A percentile compares a stretch with the other conserved stretches of the same genome.
Conservation (phyloP, 2,888 invertebrate species). For the Tinea trinotella region DNA sequence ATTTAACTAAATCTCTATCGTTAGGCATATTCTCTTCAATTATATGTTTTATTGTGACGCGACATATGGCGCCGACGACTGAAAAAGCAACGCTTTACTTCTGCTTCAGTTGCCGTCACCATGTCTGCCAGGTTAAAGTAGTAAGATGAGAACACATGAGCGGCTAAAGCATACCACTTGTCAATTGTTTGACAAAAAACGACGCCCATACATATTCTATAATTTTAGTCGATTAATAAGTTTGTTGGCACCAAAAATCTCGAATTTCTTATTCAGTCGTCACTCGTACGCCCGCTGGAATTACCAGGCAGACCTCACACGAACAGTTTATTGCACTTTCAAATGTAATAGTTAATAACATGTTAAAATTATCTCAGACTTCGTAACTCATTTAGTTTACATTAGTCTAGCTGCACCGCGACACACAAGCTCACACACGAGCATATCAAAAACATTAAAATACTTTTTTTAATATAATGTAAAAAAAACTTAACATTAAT, state of each 20-base stretch:
- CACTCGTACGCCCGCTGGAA: constrained; percentile 6
- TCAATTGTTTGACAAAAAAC: no score
- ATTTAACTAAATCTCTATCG: background rate
- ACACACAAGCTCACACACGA: constrained; percentile 10
- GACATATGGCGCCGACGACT: background rate
- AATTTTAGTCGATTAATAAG: background rate
- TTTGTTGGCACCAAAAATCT: constrained; percentile 18
- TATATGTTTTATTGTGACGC: background rate
- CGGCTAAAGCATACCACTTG: no score
- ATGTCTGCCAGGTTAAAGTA: no score
- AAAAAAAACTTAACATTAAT: constrained; percentile 50
- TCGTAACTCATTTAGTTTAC: constrained; percentile 2
- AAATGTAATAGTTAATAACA: background rate
- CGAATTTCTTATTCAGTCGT: constrained; percentile 7
- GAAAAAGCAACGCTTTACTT: no score
- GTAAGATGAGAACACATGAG: no score
- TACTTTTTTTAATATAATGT: constrained; percentile 20
- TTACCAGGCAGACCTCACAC: background rate
- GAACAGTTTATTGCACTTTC: background rate
- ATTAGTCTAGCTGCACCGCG: constrained; percentile 1
- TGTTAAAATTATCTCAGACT: constrained; percentile 8
- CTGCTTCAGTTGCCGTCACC: no score
- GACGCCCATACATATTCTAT: no score
- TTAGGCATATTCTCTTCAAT: constrained; percentile 6
- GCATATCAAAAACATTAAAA: constrained; percentile 10